Base-by-base conservation (phyloP, 2,113 vertebrate species). In the Nanger granti region DNA sequence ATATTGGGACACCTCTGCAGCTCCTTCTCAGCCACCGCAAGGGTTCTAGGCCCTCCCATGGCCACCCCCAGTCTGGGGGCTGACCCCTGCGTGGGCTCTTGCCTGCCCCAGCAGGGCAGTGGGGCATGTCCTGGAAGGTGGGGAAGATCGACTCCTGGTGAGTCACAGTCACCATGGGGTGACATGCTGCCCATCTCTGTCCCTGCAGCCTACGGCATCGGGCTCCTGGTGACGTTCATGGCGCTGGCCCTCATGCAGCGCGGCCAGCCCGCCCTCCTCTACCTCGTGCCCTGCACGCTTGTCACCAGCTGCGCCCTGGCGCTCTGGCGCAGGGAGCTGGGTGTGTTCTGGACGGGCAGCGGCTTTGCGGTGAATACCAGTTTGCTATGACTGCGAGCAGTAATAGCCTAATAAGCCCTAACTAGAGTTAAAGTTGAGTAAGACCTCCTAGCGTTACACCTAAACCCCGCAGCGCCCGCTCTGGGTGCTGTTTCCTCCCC, bases 301-400 rank as follows among this genome's bases (percentile, higher is more conserved):
- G 98, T 99, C 98, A 99, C 99, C 57, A 99, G 99, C 98, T 99
- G 99, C 8, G 89, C 97, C 0, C 99, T 99, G 98, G 99, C 99
- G 8, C 99, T 99, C 91, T 99, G 99, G 99, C 99, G 99, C 97
- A 99, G 97, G 98, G 99, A 99, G 98, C 98, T 99, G 90, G 98
- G 98, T 64, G 98, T 99, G 98, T 99, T 99, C 99, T 99, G 99
- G 99, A 99, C 99, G 11, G 99, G 99, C 98, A 99, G 99, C 98
- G 99, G 99, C 99, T 99, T 99, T 99, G 99, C 99, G 99, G 99
- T 99, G 99, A 99, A 99, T 99, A 99, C 99, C 99, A 98, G 99
- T 99, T 99, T 99, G 99, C 99, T 99, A 99, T 99, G 99, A 99
- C 98, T 99, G 98, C 98, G 59, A 98, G 98, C 98, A 98, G 95